Base-by-base conservation (phyloP, 2,797 vertebrate genomes). In the Pangasius sanitwongsei region DNA sequence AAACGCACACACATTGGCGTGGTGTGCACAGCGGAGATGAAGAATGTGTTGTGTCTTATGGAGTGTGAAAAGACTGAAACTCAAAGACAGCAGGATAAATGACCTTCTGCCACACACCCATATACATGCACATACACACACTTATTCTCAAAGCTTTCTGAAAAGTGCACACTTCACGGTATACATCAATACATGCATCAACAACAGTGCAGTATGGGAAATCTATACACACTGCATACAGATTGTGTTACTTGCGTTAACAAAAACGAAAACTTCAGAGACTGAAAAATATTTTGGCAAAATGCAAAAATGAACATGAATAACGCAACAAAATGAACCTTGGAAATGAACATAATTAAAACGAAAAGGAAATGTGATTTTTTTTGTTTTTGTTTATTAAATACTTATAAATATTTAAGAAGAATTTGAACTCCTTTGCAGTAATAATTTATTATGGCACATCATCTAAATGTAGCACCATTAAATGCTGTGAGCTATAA, bases 1-100 rank as follows among this genome's bases (percentile, higher is more conserved):
- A 67, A 23, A 81, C 77, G 59, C 86, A 83, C 80, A 83, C 87
- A 83, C 69, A 55, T 8, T 78, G 70, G 37, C 53, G 0, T 6
- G 61, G 50, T 67, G 37, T 89, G 37, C 37, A 65, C 67, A 63
- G 85, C 57, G 50, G 77, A 83, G 59, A 82, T 89, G 67, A 83
- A 63, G 78, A 83, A 83, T 86, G 85, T 86, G 77, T 89, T 82
- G 75, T 82, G 85, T 89, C 88, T 89, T 89, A 81, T 78, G 59
- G 53, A 86, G 83, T 81, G 74, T 81, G 75, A 89, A 89, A 86
- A 74, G 77, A 69, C 37, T 72, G 50, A 89, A 86, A 61, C 86
- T 82, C 50, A 72, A 23, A 82, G 77, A 82, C 86, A 87, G 77
- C 48, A 82, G 77, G 77, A 87, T 77, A 86, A 86, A 86, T 86